These are phyloP conservation scores for Mus spicilegus DNA, from an alignment of 2,113 vertebrate genomes.

Conservation along the genomic window DNA sequence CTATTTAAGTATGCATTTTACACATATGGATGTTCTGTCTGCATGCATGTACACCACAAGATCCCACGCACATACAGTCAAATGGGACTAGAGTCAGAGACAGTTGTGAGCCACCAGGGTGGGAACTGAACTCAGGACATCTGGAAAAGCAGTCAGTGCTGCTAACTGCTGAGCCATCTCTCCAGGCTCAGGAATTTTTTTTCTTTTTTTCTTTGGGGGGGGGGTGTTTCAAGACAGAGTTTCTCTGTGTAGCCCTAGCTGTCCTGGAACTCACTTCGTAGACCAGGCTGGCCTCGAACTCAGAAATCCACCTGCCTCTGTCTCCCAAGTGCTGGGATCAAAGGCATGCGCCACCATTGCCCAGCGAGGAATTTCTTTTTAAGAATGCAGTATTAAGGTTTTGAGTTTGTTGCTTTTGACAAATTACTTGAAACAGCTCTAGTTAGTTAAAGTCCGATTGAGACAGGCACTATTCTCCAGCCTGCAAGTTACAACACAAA, in stretches of 20 bases:
- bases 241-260: too few species aligned
- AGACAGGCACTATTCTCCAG: neutral
- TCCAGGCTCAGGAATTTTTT: neutral
- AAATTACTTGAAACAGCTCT: constrained; percentile 29
- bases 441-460: neutral
- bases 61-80: neutral
- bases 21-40: neutral
- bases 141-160: neutral
- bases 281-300: too few species aligned
- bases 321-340: too few species aligned
- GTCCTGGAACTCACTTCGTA: too few species aligned
- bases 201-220: too few species aligned
- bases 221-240: too few species aligned
- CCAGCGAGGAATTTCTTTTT: constrained; percentile 15
- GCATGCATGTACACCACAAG: neutral
- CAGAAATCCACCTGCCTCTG: too few species aligned
- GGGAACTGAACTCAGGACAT: neutral
- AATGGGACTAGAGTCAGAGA: neutral
- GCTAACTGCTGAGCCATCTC: neutral
- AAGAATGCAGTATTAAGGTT: constrained; percentile 18
- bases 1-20: neutral
- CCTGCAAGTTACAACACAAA: constrained; percentile 12
- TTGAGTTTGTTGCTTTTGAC: neutral
- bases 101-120: neutral
- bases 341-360: too few species aligned